Evolutionary conservation across 1,140 invertebrate species (phyloP).

Genomic region (Drosophila willistoni): DNA sequence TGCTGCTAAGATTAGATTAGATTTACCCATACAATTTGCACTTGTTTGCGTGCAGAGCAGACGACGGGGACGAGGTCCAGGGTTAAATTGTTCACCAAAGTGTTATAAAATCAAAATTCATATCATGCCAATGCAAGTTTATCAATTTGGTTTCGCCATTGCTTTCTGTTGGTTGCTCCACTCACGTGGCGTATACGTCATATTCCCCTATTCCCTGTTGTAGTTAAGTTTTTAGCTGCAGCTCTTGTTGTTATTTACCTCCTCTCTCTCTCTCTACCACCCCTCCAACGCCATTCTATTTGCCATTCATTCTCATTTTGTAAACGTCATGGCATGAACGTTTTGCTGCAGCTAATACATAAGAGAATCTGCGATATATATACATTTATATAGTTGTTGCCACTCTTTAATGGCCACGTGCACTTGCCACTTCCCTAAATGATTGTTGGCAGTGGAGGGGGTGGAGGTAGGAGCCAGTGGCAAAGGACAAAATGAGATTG

Average conservation of each 20-base stretch:
- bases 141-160: slow-evolving; percentile 38
- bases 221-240: slow-evolving; percentile 30
- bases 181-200: slow-evolving; percentile 60
- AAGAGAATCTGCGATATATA: no score
- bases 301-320: no score
- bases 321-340: no score
- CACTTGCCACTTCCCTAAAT: no score
- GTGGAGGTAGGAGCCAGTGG: no score
- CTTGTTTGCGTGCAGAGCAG: neutral
- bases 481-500: no score
- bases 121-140: slow-evolving; percentile 52
- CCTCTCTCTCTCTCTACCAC: neutral
- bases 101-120: slow-evolving; percentile 56
- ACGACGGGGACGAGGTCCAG: slow-evolving; percentile 19
- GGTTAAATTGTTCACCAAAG: slow-evolving; percentile 28
- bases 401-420: no score
- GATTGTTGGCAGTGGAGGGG: no score
- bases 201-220: slow-evolving; percentile 30
- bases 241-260: neutral
- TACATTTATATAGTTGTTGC: no score
- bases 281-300: neutral
- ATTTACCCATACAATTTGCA: slow-evolving; percentile 25
- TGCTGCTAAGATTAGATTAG: slow-evolving; percentile 52
- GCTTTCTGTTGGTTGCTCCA: neutral
- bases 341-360: no score